Evolutionary conservation across 1,140 invertebrate species (phyloP), one percentile per base, ranked within the genome.

Genomic region (Drosophila kurseongensis): DNA sequence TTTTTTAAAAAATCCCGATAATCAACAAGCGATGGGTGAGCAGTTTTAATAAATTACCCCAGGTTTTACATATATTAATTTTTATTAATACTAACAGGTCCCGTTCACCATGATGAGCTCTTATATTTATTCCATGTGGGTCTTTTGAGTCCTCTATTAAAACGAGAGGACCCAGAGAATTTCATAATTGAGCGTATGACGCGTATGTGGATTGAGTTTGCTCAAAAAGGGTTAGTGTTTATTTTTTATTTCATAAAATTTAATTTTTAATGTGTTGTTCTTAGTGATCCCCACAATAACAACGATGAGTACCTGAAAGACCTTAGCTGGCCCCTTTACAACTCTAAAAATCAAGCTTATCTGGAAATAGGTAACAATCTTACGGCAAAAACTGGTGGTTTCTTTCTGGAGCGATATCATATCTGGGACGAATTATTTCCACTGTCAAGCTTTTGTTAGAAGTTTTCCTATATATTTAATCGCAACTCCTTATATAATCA

Each of bases 101-200:
- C 94, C 3, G 93, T 93, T 4, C 95, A 95, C 76, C 93, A 94
- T 61, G 95, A 95, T 74, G 95, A 95, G 71, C 89, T 95, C 3
- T 91, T 95, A 35, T 95, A 95, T 75, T 59, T 95, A n/a, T 95
- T 95, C 67, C 93, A 93, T 58, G 92, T 93, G 4, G 90, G 91
- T 0, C 63, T 84, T 1, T 7, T 91, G 4, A 88, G 93, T 18
- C 92, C 93, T 0, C 62, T 85, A 9, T 92, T 94, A 5, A 93
- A 92, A 38, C 67, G 74, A 51, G 91, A 66, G 16, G 93, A 94
- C 78, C 92, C 93, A 0, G 94, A 94, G 75, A 89, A 92, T 10
- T 79, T 84, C 8, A 93, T 84, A 5, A 92, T 94, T 12, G 92
- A 93, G 62, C 92, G 92, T 27, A 55, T 94, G 45, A 94, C 93